Conservation (phyloP, 2,113 vertebrate species). For the Irena cyanogastra region DNA sequence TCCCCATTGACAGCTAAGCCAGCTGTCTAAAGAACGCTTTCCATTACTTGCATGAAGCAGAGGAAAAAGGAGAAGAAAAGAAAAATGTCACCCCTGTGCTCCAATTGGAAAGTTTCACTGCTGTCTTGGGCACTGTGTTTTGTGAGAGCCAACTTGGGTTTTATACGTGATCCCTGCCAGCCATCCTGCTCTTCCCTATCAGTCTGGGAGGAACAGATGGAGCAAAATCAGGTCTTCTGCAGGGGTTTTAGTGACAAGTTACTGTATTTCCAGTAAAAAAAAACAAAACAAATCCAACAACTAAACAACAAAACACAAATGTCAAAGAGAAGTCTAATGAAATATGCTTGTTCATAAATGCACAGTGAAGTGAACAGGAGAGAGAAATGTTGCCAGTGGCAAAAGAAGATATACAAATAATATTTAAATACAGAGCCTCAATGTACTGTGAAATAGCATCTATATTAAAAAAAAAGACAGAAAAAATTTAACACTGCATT, state of each 20-base stretch:
- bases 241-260: neutral
- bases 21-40: neutral
- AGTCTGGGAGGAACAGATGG: neutral
- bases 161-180: neutral
- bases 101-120: neutral
- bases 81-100: neutral
- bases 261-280: neutral
- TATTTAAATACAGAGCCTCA: neutral
- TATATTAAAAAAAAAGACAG: fast-evolving
- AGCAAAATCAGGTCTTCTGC: constrained; percentile 11
- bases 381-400: neutral
- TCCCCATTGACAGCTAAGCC: neutral
- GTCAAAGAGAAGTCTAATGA: neutral
- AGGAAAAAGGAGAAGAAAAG: neutral
- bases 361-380: neutral
- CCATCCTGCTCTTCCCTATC: neutral
- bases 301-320: neutral
- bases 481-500: neutral
- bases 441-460: neutral
- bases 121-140: neutral
- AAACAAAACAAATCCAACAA: too few relatives aligned
- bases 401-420: neutral
- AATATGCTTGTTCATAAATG: neutral
- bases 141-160: neutral
- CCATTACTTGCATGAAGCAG: neutral